These are phyloP conservation scores for Heteromormyrus szaboi DNA, from an alignment of 2,797 vertebrate species.

Conservation along the genomic window DNA sequence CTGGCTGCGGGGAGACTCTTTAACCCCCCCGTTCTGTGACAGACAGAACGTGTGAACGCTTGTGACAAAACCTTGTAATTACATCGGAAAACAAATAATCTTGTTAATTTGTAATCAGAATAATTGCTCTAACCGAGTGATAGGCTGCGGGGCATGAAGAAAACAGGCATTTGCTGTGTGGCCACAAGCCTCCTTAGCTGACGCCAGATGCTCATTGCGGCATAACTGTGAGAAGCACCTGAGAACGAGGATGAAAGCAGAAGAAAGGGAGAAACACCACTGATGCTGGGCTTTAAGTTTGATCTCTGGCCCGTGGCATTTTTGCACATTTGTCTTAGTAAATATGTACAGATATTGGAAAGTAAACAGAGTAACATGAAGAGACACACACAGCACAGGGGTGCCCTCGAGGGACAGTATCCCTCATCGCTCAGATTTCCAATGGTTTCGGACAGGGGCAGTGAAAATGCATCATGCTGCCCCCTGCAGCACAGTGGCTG, in stretches of 20 bases:
- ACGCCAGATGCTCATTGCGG: conserved; percentile 1
- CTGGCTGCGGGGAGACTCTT: neutral
- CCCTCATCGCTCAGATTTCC: neutral
- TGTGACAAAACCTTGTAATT: neutral
- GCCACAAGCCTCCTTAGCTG: neutral
- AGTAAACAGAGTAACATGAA: neutral
- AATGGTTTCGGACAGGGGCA: neutral
- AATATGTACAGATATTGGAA: neutral
- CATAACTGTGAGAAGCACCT: neutral
- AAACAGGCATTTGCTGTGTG: neutral
- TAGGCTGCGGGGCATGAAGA: neutral
- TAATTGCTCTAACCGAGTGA: neutral
- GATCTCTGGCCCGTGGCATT: neutral
- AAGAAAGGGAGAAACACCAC: neutral
- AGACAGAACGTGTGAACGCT: conserved; percentile 5
- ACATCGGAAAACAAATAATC: conserved; percentile 16
- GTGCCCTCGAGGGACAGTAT: neutral
- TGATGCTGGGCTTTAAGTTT: neutral
- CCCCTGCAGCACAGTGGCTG: neutral
- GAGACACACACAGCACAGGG: neutral
- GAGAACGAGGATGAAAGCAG: neutral
- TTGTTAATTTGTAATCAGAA: conserved; percentile 18
- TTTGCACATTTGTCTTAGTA: neutral
- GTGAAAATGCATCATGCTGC: neutral
- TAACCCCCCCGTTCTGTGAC: neutral